Conservation (phyloP, 2,113 vertebrate species). For the Entosphenus tridentatus region DNA sequence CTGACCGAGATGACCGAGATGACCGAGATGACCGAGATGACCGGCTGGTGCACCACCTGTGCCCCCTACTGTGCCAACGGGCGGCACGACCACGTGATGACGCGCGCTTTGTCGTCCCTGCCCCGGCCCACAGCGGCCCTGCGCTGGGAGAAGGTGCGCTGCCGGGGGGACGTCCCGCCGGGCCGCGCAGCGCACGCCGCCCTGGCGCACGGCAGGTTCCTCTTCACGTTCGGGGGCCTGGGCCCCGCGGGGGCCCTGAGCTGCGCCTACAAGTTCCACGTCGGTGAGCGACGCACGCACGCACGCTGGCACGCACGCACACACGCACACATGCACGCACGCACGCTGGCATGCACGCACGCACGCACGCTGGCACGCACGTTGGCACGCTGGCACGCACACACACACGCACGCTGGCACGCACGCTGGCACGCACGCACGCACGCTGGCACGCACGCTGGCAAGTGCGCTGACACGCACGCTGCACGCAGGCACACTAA, state of each 20-base stretch:
- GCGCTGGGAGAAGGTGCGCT: background rate
- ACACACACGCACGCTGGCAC: background rate
- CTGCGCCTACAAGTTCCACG: background rate
- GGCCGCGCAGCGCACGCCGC: background rate
- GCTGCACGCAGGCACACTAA: background rate
- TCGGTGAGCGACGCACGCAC: background rate
- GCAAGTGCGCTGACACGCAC: background rate
- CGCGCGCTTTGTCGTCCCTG: background rate
- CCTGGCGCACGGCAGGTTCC: background rate
- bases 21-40: too few species aligned
- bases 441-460: background rate
- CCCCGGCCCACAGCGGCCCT: background rate
- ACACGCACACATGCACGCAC: background rate
- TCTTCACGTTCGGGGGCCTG: background rate
- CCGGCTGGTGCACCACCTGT: too few species aligned
- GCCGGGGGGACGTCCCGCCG: background rate
- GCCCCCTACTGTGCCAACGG: too few species aligned
- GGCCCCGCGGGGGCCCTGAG: background rate
- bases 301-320: background rate
- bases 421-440: background rate
- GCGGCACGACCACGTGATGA: too few species aligned
- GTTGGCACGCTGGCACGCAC: background rate
- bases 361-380: background rate
- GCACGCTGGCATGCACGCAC: background rate
- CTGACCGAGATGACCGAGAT: too few species aligned